phyloP scores from a whole-genome alignment of 2,888 invertebrate genomes.

The Macroteleia sp. region DNA sequence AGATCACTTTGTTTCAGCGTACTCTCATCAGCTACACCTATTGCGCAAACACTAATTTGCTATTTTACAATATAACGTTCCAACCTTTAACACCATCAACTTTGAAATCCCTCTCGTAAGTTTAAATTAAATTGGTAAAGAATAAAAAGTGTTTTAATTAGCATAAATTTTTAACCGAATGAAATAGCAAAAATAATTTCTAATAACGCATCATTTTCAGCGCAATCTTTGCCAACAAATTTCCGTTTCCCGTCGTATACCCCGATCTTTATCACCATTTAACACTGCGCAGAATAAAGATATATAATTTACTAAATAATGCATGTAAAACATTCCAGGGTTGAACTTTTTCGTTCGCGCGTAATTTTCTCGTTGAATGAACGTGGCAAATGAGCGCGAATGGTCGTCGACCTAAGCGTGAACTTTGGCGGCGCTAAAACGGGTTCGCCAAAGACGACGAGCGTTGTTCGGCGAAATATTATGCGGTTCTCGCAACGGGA shows the following conservation, averaged over 20 bases:
- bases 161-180: background rate
- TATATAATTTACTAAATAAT: slow-evolving; percentile 31
- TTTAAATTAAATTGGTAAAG: background rate
- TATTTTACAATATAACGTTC: too few relatives aligned
- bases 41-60: too few relatives aligned
- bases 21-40: too few relatives aligned
- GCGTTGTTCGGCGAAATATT: slow-evolving; percentile 27
- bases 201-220: slow-evolving; percentile 9
- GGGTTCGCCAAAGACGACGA: slow-evolving; percentile 50
- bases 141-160: background rate
- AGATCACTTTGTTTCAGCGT: too few relatives aligned
- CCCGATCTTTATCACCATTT: slow-evolving; percentile 25
- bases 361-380: slow-evolving; percentile 9
- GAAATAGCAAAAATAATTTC: background rate
- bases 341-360: background rate
- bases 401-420: slow-evolving; percentile 38
- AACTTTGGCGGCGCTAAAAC: slow-evolving; percentile 48
- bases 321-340: slow-evolving; percentile 1
- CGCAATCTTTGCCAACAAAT: slow-evolving; percentile 5
- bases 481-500: slow-evolving; percentile 60
- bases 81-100: too few relatives aligned
- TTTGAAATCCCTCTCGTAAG: too few relatives aligned
- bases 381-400: background rate
- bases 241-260: slow-evolving; percentile 30
- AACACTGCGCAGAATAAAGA: slow-evolving; percentile 18